Conservation (phyloP, 2,888 invertebrate genomes). For the Molorchus minor region DNA sequence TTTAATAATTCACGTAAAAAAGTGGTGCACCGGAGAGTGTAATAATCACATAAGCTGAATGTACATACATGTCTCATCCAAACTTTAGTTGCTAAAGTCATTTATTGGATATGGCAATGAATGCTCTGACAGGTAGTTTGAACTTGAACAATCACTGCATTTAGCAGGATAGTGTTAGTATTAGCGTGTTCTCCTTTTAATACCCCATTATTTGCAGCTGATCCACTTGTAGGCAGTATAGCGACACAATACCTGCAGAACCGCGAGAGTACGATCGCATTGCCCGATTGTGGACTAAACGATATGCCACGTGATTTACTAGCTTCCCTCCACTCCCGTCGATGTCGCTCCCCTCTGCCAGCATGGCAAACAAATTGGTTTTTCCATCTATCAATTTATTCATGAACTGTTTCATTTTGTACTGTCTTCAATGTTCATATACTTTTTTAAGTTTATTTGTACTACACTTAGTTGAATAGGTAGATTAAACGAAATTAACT, state of each 20-base stretch:
- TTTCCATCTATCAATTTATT: constrained; percentile 46
- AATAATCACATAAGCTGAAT: too few relatives aligned
- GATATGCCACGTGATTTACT: constrained; percentile 89
- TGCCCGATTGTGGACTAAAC: constrained; percentile 98
- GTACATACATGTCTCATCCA: too few relatives aligned
- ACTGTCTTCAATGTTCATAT: constrained; percentile 45
- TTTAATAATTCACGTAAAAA: too few relatives aligned
- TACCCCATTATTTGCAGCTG: constrained; percentile 72
- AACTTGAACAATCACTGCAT: too few relatives aligned
- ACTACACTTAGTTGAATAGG: constrained; percentile 42
- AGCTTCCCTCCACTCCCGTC: constrained; percentile 52
- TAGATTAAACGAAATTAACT: constrained; percentile 46
- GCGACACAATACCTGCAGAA: constrained; percentile 98
- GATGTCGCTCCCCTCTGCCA: constrained; percentile 59
- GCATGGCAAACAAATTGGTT: constrained; percentile 56
- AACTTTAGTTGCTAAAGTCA: too few relatives aligned
- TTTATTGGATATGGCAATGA: too few relatives aligned
- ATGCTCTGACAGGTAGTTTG: too few relatives aligned
- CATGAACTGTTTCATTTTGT: constrained; percentile 36
- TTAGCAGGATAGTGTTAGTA: too few relatives aligned
- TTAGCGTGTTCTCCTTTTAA: constrained; percentile 1
- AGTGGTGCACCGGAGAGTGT: too few relatives aligned
- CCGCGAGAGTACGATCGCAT: constrained; percentile 98
- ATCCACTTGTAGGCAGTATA: constrained; percentile 97
- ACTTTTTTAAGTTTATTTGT: constrained; percentile 47